Evolutionary conservation across 2,888 invertebrate species (phyloP).

Genomic region (Drosophila borealis): DNA sequence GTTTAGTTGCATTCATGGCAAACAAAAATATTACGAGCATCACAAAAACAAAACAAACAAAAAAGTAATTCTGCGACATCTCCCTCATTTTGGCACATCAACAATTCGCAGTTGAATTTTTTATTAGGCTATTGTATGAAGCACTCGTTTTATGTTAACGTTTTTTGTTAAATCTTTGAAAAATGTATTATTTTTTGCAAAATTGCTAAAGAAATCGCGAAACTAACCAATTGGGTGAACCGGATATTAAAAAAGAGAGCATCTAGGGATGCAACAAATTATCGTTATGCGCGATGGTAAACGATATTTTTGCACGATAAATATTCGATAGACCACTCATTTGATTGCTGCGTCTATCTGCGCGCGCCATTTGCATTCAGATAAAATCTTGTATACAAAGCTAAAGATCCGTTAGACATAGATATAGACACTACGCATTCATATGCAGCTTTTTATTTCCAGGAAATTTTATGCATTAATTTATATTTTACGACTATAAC

Average conservation of each 20-base stretch:
- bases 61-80: conserved; percentile 61
- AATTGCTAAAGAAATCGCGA: conserved; percentile 60
- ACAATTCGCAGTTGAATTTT: not conserved
- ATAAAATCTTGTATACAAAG: not conserved
- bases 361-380: not conserved
- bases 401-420: not conserved
- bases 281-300: conserved; percentile 22
- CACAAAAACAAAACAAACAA: conserved; percentile 44
- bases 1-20: conserved; percentile 19
- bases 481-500: too few relatives aligned
- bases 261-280: conserved; percentile 21
- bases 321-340: not conserved
- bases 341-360: not conserved
- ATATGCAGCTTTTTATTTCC: not conserved
- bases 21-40: conserved; percentile 6
- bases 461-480: too few relatives aligned
- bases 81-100: conserved; percentile 20
- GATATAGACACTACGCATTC: not conserved
- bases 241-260: conserved; percentile 84
- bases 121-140: conserved; percentile 8
- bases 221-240: conserved; percentile 81
- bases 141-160: conserved; percentile 43
- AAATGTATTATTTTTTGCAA: conserved; percentile 47
- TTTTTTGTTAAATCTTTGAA: conserved; percentile 51
- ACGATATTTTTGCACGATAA: conserved; percentile 23